Evolutionary conservation across 2,797 vertebrate genomes (phyloP).

Genomic region (Lycodopsis pacificus): DNA sequence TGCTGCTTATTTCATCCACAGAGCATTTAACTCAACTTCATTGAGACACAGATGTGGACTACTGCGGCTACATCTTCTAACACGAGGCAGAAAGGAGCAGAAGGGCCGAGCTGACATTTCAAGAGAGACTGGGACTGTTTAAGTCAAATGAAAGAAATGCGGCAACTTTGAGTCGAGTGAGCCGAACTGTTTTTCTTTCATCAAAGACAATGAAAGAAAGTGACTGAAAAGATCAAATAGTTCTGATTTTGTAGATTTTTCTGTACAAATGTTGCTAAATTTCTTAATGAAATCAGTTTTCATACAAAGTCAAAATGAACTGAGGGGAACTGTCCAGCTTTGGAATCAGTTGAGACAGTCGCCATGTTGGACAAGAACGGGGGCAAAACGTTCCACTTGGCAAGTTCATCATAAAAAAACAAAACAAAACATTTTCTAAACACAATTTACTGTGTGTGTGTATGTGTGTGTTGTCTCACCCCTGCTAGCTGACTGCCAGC

Average conservation of each 20-base stretch:
- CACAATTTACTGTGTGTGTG: not conserved
- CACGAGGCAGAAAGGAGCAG: not conserved
- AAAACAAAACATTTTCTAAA: not conserved
- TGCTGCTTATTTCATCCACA: not conserved
- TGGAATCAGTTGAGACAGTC: not conserved
- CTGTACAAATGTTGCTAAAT: not conserved
- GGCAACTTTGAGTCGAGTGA: too few species aligned
- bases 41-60: not conserved
- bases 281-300: not conserved
- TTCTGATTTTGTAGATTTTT: not conserved
- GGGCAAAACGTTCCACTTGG: not conserved
- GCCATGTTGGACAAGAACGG: not conserved
- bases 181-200: too few species aligned
- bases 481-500: slow-evolving; percentile 92
- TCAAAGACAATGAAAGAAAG: not conserved
- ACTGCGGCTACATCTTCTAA: not conserved
- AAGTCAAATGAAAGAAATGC: too few species aligned
- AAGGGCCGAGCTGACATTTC: not conserved
- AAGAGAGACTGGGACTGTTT: not conserved
- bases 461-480: slow-evolving; percentile 78
- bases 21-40: not conserved
- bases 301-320: not conserved
- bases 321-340: not conserved
- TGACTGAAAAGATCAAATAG: not conserved
- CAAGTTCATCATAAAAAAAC: too few species aligned